Evolutionary conservation across 2,888 invertebrate species (phyloP).

Genomic region (Miltochrista miniata): DNA sequence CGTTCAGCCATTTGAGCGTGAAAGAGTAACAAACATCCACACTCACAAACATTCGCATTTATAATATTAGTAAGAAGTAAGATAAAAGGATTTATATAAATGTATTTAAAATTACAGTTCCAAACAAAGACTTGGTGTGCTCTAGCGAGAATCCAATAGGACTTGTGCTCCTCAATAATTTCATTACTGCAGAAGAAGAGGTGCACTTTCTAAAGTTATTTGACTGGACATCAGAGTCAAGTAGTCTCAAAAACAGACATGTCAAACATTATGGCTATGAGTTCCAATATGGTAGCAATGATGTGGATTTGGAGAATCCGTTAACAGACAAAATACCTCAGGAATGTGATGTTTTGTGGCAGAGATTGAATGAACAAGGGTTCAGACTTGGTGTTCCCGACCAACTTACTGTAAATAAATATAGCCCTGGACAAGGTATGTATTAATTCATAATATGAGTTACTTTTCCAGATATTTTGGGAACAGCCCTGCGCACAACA

Average conservation of each 20-base stretch:
- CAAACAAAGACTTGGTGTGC: conserved; percentile 59
- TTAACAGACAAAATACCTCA: conserved; percentile 87
- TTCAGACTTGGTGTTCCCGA: conserved; percentile 84
- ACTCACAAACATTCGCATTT: no score
- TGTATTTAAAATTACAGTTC: conserved; percentile 57
- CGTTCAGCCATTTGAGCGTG: no score
- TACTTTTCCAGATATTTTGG: no score
- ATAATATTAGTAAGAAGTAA: no score
- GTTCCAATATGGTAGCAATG: conserved; percentile 94
- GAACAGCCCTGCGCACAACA: no score
- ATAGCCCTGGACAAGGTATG: conserved; percentile 92
- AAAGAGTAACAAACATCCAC: no score
- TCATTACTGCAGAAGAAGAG: conserved; percentile 89
- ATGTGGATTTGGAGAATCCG: conserved; percentile 89
- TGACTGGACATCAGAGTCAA: conserved; percentile 69
- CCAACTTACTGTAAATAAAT: conserved; percentile 94
- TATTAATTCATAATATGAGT: not conserved
- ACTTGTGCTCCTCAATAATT: conserved; percentile 87
- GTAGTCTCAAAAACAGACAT: conserved; percentile 89
- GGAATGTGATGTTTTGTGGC: conserved; percentile 87
- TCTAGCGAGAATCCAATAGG: conserved; percentile 85
- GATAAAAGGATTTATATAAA: no score
- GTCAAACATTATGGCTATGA: conserved; percentile 97
- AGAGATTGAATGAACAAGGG: conserved; percentile 73
- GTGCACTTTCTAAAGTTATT: conserved; percentile 82